phyloP scores from a whole-genome alignment of 2,113 vertebrate genomes.

The Poicephalus meyeri region DNA sequence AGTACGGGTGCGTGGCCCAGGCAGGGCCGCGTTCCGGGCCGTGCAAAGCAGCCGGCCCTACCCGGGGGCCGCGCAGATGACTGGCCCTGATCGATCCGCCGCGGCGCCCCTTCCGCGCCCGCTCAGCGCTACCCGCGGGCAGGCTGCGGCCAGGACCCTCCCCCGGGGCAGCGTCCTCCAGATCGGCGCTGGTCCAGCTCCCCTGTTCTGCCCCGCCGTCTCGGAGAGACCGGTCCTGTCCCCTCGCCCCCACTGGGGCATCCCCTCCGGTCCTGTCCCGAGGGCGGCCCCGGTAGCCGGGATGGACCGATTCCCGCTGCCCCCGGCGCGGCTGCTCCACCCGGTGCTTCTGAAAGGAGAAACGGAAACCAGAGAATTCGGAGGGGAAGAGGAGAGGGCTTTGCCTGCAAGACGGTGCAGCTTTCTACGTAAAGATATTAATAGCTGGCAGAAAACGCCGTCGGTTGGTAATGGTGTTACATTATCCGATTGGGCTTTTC shows the following conservation, averaged over 20 bases:
- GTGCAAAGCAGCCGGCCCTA: not conserved
- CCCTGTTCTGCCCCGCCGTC: not conserved
- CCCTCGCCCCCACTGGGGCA: not conserved
- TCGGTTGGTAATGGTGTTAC: not conserved
- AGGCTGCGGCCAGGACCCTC: not conserved
- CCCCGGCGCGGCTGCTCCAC: not conserved
- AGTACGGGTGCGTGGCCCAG: not conserved
- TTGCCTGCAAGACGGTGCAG: not conserved
- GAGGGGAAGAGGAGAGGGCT: not conserved
- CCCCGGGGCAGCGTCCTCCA: not conserved
- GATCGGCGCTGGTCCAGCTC: not conserved
- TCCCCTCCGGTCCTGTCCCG: not conserved
- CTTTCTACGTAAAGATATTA: not conserved
- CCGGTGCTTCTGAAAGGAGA: not conserved
- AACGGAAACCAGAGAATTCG: not conserved
- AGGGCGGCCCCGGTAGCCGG: not conserved
- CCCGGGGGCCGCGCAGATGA: not conserved
- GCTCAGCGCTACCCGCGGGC: not conserved
- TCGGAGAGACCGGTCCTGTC: not conserved
- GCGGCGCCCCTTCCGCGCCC: not conserved
- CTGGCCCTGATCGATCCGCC: not conserved
- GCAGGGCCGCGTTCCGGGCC: not conserved
- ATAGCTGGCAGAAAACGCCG: not conserved
- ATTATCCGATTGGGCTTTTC: not conserved
- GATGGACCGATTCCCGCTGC: not conserved